phyloP scores from a whole-genome alignment of 2,113 vertebrate genomes.

The Hemichromis elongatus region DNA sequence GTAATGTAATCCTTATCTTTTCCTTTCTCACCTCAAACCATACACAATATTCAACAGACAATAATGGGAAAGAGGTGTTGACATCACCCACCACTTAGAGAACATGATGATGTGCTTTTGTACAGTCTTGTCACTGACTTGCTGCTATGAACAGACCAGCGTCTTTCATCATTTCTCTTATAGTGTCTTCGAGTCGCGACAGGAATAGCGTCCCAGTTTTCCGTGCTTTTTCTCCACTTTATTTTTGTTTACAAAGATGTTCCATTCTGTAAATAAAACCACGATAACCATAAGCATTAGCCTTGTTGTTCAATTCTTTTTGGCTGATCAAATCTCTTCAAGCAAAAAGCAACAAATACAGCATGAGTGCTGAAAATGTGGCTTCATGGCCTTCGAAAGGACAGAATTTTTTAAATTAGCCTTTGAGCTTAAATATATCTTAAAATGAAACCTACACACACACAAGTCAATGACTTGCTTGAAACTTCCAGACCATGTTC shows the following conservation, averaged over 20 bases:
- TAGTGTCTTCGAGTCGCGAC: constrained; percentile 1
- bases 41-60: constrained; percentile 39
- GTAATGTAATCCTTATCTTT: constrained; percentile 30
- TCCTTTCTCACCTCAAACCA: constrained; percentile 1
- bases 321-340: background rate
- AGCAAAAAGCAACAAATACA: background rate
- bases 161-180: constrained; percentile 20
- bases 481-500: background rate
- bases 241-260: constrained; percentile 22
- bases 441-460: background rate
- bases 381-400: background rate
- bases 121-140: background rate
- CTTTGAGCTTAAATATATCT: background rate
- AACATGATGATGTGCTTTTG: constrained; percentile 47
- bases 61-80: constrained; percentile 36
- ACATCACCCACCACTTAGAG: constrained; percentile 43
- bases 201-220: background rate
- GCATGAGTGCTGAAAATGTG: background rate
- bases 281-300: background rate
- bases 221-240: constrained; percentile 6
- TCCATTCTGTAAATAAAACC: background rate
- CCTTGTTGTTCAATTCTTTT: background rate
- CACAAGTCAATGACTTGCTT: background rate
- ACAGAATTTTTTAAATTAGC: background rate
- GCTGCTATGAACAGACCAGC: background rate